A percentile compares a stretch with the other conserved stretches of the same genome.
phyloP scores from a whole-genome alignment of 2,113 vertebrate species.

The Festucalex cinctus region DNA sequence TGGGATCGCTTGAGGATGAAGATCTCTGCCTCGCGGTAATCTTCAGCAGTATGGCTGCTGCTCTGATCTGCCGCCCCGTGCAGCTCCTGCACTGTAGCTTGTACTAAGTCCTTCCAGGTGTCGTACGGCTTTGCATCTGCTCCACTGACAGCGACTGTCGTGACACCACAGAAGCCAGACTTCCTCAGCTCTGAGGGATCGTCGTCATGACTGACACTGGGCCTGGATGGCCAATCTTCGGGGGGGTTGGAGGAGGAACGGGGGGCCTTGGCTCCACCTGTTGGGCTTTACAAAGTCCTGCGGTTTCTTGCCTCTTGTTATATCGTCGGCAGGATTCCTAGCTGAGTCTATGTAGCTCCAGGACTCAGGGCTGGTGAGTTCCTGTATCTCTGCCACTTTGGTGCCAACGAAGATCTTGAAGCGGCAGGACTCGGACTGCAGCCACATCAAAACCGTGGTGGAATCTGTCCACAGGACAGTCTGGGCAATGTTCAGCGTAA shows the following conservation, averaged over 20 bases:
- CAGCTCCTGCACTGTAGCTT: neutral
- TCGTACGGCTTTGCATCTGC: neutral
- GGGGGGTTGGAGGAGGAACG: neutral
- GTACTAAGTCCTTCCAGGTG: neutral
- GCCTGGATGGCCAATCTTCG: neutral
- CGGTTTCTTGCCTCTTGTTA: neutral
- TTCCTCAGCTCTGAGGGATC: neutral
- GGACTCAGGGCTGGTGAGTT: neutral
- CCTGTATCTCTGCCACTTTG: slow-evolving; percentile 1
- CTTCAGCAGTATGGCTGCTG: neutral
- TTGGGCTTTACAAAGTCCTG: neutral
- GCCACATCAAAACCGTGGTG: neutral
- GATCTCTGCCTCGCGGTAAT: too few relatives aligned
- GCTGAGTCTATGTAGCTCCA: neutral
- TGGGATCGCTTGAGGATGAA: too few relatives aligned
- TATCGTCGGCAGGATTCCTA: neutral
- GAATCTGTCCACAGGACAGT: slow-evolving; percentile 1
- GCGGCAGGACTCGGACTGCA: neutral
- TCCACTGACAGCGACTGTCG: too few relatives aligned
- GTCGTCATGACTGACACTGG: neutral
- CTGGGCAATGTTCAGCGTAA: neutral
- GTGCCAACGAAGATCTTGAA: slow-evolving; percentile 5
- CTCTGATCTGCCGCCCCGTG: neutral
- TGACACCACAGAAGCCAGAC: neutral
- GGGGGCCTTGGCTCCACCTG: neutral